A percentile compares a stretch with the other conserved stretches of the same genome.
These are phyloP conservation scores for Hiodon tergisus DNA, from an alignment of 2,113 vertebrate species.

Conservation along the genomic window DNA sequence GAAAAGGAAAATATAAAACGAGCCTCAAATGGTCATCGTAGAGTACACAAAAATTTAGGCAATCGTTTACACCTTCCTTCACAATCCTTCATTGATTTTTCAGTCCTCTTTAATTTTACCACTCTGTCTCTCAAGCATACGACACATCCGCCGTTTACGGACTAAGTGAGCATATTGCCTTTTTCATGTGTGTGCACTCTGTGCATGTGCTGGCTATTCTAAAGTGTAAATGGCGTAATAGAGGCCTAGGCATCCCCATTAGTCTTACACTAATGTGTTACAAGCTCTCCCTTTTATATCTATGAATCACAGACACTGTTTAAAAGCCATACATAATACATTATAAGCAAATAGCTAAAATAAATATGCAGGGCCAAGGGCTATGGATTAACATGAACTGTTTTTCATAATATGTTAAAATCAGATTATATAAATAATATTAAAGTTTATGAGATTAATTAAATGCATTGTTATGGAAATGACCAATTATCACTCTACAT, in stretches of 20 bases:
- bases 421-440: slow-evolving; percentile 1
- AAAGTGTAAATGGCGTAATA: slow-evolving; percentile 21
- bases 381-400: background rate
- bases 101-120: background rate
- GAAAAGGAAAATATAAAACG: background rate
- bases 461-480: slow-evolving; percentile 12
- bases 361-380: background rate
- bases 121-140: background rate
- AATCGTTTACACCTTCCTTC: background rate
- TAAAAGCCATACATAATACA: slow-evolving; percentile 26
- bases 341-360: slow-evolving; percentile 34
- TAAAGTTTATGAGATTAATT: background rate
- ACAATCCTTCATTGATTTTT: background rate
- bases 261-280: slow-evolving; percentile 27
- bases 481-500: slow-evolving; percentile 25
- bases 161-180: background rate
- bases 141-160: background rate
- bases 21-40: background rate
- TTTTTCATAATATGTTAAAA: slow-evolving; percentile 9
- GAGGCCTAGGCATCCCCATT: slow-evolving; percentile 19
- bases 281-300: slow-evolving; percentile 23
- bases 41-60: background rate
- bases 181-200: slow-evolving; percentile 8
- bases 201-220: slow-evolving; percentile 23
- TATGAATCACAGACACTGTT: slow-evolving; percentile 29